Evolutionary conservation across 35 echinoderm and acorn worm genomes (phyloP).

Genomic region (Heliocidaris tuberculata): DNA sequence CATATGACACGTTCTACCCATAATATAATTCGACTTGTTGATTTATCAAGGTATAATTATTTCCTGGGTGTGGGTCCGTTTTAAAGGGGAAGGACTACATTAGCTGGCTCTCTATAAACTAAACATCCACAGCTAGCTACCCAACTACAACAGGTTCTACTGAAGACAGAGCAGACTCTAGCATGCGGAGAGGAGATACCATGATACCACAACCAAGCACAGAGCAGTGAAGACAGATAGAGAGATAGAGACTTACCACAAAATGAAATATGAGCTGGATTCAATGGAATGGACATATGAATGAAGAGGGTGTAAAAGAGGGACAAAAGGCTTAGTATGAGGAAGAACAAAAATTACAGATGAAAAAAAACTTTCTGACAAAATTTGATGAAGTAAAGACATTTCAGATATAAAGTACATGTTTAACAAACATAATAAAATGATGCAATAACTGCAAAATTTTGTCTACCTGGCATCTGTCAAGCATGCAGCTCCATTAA

Average conservation of each 20-base stretch:
- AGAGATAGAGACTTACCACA: conserved; percentile 74
- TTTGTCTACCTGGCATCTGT: too few species aligned
- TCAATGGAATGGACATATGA: background rate
- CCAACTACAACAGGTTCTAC: background rate
- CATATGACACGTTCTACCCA: background rate
- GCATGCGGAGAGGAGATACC: background rate
- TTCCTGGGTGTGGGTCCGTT: background rate
- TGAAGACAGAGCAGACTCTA: background rate
- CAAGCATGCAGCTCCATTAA: too few species aligned
- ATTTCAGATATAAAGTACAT: too few species aligned
- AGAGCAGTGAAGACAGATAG: background rate
- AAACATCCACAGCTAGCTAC: background rate
- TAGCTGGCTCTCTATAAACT: background rate
- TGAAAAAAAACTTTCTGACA: background rate
- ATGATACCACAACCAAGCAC: conserved; percentile 20
- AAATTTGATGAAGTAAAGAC: too few species aligned
- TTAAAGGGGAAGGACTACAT: background rate
- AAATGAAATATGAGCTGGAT: conserved; percentile 79
- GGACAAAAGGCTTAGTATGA: background rate
- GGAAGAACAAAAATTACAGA: background rate
- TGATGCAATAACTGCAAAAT: too few species aligned
- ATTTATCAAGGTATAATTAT: conserved; percentile 19
- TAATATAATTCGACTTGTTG: background rate
- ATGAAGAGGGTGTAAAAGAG: conserved; percentile 18
- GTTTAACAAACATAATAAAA: too few species aligned